Base-by-base conservation (phyloP, 2,113 vertebrate genomes). In the Cebus imitator region DNA sequence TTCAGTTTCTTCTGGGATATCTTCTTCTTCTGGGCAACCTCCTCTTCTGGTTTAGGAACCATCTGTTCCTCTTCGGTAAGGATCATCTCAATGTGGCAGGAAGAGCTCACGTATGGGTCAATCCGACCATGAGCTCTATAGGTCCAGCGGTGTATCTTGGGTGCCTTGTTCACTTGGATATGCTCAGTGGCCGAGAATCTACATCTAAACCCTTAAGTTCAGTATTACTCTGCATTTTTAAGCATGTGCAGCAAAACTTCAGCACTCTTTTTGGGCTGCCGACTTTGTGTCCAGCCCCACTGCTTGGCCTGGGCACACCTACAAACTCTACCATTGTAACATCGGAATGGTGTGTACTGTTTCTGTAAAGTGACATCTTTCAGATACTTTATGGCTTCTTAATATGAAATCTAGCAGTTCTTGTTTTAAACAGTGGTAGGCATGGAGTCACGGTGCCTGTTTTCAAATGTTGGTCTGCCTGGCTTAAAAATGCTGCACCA, bases 211-310 rank as follows among this genome's bases (percentile, higher is more conserved):
- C 99, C 99, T 99, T 99, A 37, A 99, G 99, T 97, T 99, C 99
- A 27, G 99, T 99, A 0, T 99, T 99, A 98, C 99, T 99, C 99
- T 0, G 99, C 99, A 0, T 99, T 99, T 87, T 99, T 99, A 2
- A 99, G 99, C 99, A 99, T 99, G 97, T 99, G 99, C 87, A 99
- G 99, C 48, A 99, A 97, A 98, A 99, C 99, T 97, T 99, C 99
- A 0, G 99, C 99, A 0, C 99, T 99, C 98, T 99, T 99, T 98
- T 99, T 99, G 70, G 99, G 99, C 99, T 99, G 99, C 5, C 99
- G 99, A 0, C 99, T 99, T 97, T 99, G 99, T 0, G 99, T 99
- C 99, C 99, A 99, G 91, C 99, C 99, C 98, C 99, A 99, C 97
- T 99, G 99, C 98, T 99, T 99, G 89, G 99, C 99, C 99, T 99